Evolutionary conservation across 2,797 vertebrate species (phyloP), one percentile per base, ranked within the genome.

Genomic region (Synaphobranchus kaupii): DNA sequence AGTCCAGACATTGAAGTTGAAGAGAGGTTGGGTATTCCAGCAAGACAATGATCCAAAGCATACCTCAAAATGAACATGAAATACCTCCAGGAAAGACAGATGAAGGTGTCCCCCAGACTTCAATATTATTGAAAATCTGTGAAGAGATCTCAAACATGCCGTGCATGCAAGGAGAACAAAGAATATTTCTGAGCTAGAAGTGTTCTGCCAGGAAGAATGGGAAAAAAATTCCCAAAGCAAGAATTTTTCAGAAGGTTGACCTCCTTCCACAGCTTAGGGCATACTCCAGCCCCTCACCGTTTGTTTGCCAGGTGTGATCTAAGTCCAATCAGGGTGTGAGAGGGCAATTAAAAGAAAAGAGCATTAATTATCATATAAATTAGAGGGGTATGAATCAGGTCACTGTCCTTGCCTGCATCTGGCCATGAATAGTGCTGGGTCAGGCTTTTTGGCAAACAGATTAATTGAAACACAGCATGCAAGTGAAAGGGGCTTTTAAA

Each of bases 281-380:
- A 83, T 20, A 25, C 22, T 48, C 17, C 78, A 47, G 6, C 13
- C 9, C 22, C 52, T 76, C 52, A 58, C 28, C 4, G 25, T 47
- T 39, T 25, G 47, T 50, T 48, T n/a, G 2, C 78, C 90, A 17
- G 87, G 91, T 87, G 85, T 87, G 88, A 89, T 89, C 88, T 93
- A 93, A 94, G 90, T 89, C 91, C 83, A 92, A 92, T 93, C 92
- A 93, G 90, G 92, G 93, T 91, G 92, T 94, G 93, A 92, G 93
- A 95, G 88, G 91, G 94, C 94, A 94, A 95, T 93, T 93, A 92
- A 95, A 94, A 95, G 95, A 90, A 93, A 92, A 89, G 90, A 92
- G 93, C 93, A 94, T 95, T 95, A 95, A 95, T 96, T 95, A 95
- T 95, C 92, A 93, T 92, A 94, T 92, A 94, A 95, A 95, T 95